These are phyloP conservation scores for Dioctria linearis DNA, from an alignment of 2,888 invertebrate species.

Conservation along the genomic window DNA sequence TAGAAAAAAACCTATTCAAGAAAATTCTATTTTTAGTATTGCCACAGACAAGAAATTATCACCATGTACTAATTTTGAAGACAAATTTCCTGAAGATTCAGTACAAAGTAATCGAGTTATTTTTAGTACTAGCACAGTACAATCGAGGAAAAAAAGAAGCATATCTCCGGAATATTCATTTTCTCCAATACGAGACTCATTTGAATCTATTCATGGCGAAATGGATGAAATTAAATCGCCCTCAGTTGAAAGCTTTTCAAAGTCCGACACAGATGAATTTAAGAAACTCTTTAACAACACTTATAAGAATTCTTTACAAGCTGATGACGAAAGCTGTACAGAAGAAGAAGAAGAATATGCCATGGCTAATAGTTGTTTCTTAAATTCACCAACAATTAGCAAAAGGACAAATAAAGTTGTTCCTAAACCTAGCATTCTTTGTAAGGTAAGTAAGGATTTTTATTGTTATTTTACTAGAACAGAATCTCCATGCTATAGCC, in stretches of 20 bases:
- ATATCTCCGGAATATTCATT: constrained; percentile 1
- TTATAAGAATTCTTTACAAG: neutral
- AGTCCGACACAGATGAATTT: constrained; percentile 44
- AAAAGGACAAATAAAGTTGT: constrained; percentile 22
- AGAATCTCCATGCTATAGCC: neutral
- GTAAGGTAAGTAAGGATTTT: constrained; percentile 12
- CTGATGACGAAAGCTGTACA: neutral
- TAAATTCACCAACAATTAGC: neutral
- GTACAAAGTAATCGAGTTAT: constrained; percentile 8
- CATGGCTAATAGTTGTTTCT: neutral
- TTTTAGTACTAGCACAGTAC: constrained; percentile 25
- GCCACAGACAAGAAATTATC: constrained; percentile 22
- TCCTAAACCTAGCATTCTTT: constrained; percentile 17
- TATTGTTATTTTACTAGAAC: constrained; percentile 4
- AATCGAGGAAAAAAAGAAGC: constrained; percentile 6
- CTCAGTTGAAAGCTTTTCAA: constrained; percentile 43
- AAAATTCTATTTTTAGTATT: constrained; percentile 24
- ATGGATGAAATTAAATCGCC: constrained; percentile 38
- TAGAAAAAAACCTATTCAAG: neutral
- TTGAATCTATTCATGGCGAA: neutral
- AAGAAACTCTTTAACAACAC: constrained; percentile 8
- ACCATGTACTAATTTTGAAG: neutral
- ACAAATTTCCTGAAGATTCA: constrained; percentile 1
- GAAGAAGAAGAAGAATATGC: neutral
- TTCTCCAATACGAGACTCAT: neutral